Conservation (phyloP, 1,140 invertebrate species). For the Dolichoris vasculosae region DNA sequence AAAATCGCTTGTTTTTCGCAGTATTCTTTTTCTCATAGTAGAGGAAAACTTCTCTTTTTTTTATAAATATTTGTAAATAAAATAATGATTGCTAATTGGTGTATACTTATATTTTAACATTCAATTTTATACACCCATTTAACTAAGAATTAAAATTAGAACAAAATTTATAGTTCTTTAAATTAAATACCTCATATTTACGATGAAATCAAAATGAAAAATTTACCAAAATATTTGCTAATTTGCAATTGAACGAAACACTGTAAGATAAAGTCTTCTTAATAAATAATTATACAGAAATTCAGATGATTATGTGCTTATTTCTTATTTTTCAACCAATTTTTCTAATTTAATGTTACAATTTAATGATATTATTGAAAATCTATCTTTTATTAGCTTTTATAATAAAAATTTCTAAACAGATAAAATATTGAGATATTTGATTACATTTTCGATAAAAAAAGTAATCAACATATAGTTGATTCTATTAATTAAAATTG, state of each 20-base stretch:
- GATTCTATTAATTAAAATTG: constrained; percentile 13
- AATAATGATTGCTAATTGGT: constrained; percentile 2
- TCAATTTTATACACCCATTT: constrained; percentile 48
- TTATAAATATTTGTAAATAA: constrained; percentile 24
- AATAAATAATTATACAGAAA: background rate
- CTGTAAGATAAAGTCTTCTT: constrained; percentile 8
- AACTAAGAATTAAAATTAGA: constrained; percentile 22
- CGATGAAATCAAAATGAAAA: background rate
- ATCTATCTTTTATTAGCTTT: background rate
- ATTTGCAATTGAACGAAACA: background rate
- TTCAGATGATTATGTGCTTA: background rate
- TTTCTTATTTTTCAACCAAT: constrained; percentile 18
- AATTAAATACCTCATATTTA: background rate
- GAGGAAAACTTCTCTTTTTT: background rate
- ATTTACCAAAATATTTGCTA: background rate
- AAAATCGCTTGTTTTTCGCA: constrained; percentile 38
- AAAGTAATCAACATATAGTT: constrained; percentile 6
- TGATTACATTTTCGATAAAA: background rate
- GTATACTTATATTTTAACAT: constrained; percentile 54
- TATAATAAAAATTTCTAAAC: constrained; percentile 1
- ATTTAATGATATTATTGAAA: background rate
- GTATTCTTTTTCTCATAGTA: constrained; percentile 21
- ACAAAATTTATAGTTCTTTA: constrained; percentile 4
- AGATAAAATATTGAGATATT: background rate
- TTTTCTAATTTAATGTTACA: background rate